Base-by-base conservation (phyloP, 1,140 invertebrate genomes). In the Cotesia glomerata region DNA sequence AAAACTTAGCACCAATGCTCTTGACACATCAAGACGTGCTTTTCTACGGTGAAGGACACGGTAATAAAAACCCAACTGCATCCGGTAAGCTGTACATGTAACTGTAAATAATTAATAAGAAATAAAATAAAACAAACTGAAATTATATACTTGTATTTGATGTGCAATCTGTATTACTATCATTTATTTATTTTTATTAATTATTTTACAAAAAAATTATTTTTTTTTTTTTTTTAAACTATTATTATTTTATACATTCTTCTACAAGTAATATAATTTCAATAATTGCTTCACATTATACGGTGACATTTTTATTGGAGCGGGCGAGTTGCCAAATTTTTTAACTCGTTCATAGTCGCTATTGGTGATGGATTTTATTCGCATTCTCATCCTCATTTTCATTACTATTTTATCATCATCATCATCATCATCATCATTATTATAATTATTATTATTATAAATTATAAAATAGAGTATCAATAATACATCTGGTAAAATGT, bases 21-120 rank as follows among this genome's bases (percentile, higher is more conserved):
- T 59, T 45, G 13, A 13, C 18, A 9, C 39, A 61, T 76, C 76
- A 78, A 75, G 74, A 74, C 71, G 76, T 78, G 81, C 79, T 86
- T 83, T 83, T 74, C 77, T 76, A 83, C 77, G 74, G 85, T 86
- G 82, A 81, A 80, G 84, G 85, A 54, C 8, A 66, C 39, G 35
- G 59, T 56, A 62, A 51, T 65, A 66, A 72, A 73, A 16, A 67
- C 35, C 16, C 32, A 66, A 62, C 62, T 61, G 52, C 36, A 65
- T 74, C 74, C 61, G 83, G 82, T 85, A 86, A 86, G 84, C 76
- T 79, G 77, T 75, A 78, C 65, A 75, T 77, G 70, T 78, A 77
- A 32, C 68, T 64, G 35, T 64, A 18, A 26, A 64, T 45, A 32
- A 39, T 14, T n/a, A 36, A 51, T 49, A 26, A 26, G 26, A 26